Evolutionary conservation across 2,888 invertebrate genomes (phyloP), one percentile per base, ranked within the genome.

Genomic region (Hanleya hanleyi): DNA sequence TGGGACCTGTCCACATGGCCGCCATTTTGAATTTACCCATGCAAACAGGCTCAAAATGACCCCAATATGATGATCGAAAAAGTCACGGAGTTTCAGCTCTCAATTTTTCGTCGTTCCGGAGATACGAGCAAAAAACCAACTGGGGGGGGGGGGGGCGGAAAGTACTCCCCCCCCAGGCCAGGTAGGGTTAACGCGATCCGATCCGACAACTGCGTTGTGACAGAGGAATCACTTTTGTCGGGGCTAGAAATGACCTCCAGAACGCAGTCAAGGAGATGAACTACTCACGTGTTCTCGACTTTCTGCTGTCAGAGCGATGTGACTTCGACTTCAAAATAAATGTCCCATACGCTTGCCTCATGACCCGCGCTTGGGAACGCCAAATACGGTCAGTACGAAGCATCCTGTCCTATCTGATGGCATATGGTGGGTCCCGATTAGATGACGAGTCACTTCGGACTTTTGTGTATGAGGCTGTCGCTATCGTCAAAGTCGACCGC

Each of bases 201-300:
- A 66, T 66, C 6, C 7, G 67, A 41, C 67, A 66, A 32, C 26
- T 41, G 12, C 29, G 67, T 18, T 66, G 33, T 18, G 67, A 66
- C 41, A 36, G 67, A 36, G 67, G 67, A 18, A 38, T 41, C 37
- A 66, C 36, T 26, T 66, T 66, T 66, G 67, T 66, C 18, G 67
- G 67, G 36, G 67, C 67, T 18, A 26, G 38, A 41, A 7, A 26
- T 66, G 67, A 41, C 12, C n/a, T 41, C 12, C 12, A 41, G n/a
- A n/a, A 41, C 12, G 12, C 47, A 41, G 12, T 41, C 12, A 41
- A n/a, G 47, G 47, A 41, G n/a, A 41, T 41, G 12, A n/a, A 41
- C 47, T n/a, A 41, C n/a, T 12, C 12, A 41, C 47, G 47, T 41
- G 47, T 41, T 12, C 47, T 12, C 12, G 47, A 41, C n/a, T 15